phyloP scores from a whole-genome alignment of 2,113 vertebrate genomes.

The Caracal caracal region DNA sequence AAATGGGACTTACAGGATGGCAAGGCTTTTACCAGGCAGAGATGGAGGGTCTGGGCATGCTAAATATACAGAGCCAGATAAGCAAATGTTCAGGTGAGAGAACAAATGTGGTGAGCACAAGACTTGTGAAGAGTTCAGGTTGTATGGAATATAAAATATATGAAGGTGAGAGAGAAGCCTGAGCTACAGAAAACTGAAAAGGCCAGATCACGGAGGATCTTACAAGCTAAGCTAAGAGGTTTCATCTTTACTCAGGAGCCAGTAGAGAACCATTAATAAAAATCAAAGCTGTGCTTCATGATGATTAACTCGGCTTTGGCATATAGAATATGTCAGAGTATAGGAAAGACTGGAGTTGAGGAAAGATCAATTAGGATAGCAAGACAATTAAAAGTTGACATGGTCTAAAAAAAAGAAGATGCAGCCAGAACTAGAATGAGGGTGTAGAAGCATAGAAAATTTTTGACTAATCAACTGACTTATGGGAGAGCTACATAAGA shows the following conservation, averaged over 20 bases:
- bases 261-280: background rate
- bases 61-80: background rate
- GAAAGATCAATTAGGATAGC: background rate
- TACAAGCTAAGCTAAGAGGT: background rate
- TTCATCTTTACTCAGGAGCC: background rate
- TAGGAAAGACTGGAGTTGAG: background rate
- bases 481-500: background rate
- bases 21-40: background rate
- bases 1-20: background rate
- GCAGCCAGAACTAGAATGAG: slow-evolving; percentile 7
- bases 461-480: background rate
- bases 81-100: background rate
- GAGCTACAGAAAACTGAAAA: background rate
- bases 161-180: background rate
- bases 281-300: slow-evolving; percentile 21
- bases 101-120: background rate
- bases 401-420: slow-evolving; percentile 1
- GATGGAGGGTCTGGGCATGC: background rate
- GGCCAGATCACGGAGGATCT: background rate
- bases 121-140: background rate
- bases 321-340: background rate
- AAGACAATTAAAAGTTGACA: background rate
- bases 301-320: background rate
- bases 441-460: background rate
- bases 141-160: background rate